Base-by-base conservation (phyloP, 2,888 invertebrate species). In the Ectemnius cavifrons region DNA sequence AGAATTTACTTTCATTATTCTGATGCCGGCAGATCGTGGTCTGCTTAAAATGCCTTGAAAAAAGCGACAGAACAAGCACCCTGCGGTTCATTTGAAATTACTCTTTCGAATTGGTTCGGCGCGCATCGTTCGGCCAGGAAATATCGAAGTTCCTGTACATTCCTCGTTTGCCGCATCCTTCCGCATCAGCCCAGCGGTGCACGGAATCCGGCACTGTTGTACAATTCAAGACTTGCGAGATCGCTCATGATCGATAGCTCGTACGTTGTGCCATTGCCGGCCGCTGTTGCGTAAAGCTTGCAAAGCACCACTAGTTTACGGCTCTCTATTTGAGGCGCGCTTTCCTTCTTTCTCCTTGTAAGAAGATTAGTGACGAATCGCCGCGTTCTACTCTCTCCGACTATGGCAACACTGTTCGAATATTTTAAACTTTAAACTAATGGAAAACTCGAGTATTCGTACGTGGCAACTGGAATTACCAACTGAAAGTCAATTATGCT, bases 41-140 rank as follows among this genome's bases (percentile, higher is more conserved):
- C 37, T 73, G 73, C 73, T 79, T 79, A 77, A 80, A 79, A 71
- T 71, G 80, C 80, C 79, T 77, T 79, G 69, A 37, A 37, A 37
- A 80, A 77, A 71, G 64, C 60, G 71, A 61, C 67, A 69, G 80
- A 63, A 67, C 67, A 45, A 74, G 67, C 67, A 67, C 73, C 70
- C 65, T 67, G 71, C 72, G 77, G 3, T 72, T 23, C 23, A 3
- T 23, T 74, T 67, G 67, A 80, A 74, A 80, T 80, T 80, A 80
- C 74, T 75, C 80, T 72, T 75, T 65, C 71, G 71, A 45, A 72
- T 68, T 52, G 69, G 60, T 49, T 60, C 70, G 67, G 66, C n/a
- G n/a, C n/a, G n/a, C 67, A 61, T 68, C 69, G 69, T 73, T 80
- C 75, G 72, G 61, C 37, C 37, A 11, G 60, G 52, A 64, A 49